Evolutionary conservation across 2,113 vertebrate genomes (phyloP), one percentile per base, ranked within the genome.

Genomic region (Cygnus buccinator): DNA sequence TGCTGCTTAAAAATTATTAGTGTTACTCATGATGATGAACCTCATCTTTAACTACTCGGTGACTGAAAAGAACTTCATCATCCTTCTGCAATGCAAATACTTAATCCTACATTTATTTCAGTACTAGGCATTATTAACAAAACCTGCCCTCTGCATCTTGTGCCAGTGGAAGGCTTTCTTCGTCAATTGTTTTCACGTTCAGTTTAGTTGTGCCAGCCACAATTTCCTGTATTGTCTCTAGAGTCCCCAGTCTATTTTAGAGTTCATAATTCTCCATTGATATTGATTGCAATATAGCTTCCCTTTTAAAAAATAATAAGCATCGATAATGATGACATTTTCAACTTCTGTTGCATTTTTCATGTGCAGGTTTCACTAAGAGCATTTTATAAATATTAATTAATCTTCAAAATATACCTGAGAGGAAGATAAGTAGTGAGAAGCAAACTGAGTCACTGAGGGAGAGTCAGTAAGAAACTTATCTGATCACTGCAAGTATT

Each of bases 361-460:
- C 74, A 92, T 84, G 35, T 21, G 48, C 54, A 72, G 25, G 2
- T 63, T 94, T 95, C 48, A 84, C 73, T 84, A 39, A 54, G 74
- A 92, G 35, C 25, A 68, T 93, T 94, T 84, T 68, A 89, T 72
- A 93, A 93, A 87, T 89, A 94, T 84, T 94, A 25, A 68, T 57
- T 92, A 54, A 65, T 62, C 77, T 84, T 89, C 73, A 87, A 93
- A 93, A 89, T 70, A 65, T 20, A 89, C 7, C 85, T 61, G 73
- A 93, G 43, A 95, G 59, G 55, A 87, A 96, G 90, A 81, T 43
- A 87, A 86, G 68, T 17, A 72, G 23, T 44, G 43, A 92, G 78
- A 91, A 87, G 52, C 57, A 90, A 92, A 81, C 33, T 26, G 16
- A 88, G 33, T 57, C 65, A 95, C 33, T 84, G 25, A 37, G 43